Base-by-base conservation (phyloP, 1,140 invertebrate genomes). In the Drosophila yakuba region DNA sequence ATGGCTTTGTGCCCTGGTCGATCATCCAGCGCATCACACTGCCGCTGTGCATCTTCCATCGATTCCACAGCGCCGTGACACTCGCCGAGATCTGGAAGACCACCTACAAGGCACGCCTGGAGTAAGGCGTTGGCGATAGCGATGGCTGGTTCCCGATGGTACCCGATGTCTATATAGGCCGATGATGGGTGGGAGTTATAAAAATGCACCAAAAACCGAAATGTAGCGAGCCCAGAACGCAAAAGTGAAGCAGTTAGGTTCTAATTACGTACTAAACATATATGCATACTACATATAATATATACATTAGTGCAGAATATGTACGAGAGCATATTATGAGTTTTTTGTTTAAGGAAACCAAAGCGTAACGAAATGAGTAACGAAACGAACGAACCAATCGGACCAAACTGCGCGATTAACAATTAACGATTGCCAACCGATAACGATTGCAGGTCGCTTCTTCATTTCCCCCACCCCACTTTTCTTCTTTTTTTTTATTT, bases 11-110 rank as follows among this genome's bases (percentile, higher is more conserved):
- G 50, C 96, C 97, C 23, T 99, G 98, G 98, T 96, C 97, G 36
- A 95, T 99, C 69, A 96, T 99, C 25, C 97, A 98, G 90, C 96
- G 97, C 76, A 95, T 98, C 66, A 98, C 97, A 78, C 94, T 99
- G 47, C 98, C 98, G 10, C 95, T 99, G 50, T 97, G 97, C 94
- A 99, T 99, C 92, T 99, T 99, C 95, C 97, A 98, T 93, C 96
- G 97, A 73, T 99, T 99, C 95, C 98, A 99, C 93, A 98, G 98
- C 36, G 97, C 97, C 20, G 97, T 99, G 25, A 98, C 98, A 93
- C 95, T 99, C 69, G 98, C 98, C 74, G 98, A 99, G 93, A 98
- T 99, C 67, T 99, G 98, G 98, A 98, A 98, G 93, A 98, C 98
- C 76, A 98, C 97, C 91, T 99, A 99, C 95, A 98, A 98, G 94